phyloP scores from a whole-genome alignment of 2,113 vertebrate species.

The Microcebus lehilahytsara region DNA sequence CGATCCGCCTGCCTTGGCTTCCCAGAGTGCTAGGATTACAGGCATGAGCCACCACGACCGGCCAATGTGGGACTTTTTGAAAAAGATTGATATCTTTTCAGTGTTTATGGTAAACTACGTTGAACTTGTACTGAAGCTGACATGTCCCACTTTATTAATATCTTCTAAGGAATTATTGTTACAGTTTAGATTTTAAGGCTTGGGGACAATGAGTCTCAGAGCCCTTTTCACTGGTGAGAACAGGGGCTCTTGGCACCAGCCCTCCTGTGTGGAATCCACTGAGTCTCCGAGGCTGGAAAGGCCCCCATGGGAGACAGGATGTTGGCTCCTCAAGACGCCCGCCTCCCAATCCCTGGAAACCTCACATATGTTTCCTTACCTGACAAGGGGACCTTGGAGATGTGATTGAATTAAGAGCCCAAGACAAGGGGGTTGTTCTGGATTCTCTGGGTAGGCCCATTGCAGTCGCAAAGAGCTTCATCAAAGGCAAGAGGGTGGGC shows the following conservation, averaged over 20 bases:
- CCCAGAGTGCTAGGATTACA: too few species aligned
- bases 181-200: not conserved
- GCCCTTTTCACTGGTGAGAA: not conserved
- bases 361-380: not conserved
- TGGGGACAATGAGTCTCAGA: not conserved
- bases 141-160: conserved; percentile 31
- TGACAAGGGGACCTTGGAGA: not conserved
- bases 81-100: conserved; percentile 61
- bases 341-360: not conserved
- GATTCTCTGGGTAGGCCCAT: not conserved
- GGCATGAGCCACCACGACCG: too few species aligned
- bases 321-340: not conserved
- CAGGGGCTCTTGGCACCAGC: too few species aligned
- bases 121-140: not conserved
- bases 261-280: not conserved
- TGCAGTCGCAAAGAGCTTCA: not conserved
- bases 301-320: not conserved
- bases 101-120: conserved; percentile 66
- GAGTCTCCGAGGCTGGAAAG: not conserved
- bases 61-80: conserved; percentile 3
- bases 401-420: not conserved
- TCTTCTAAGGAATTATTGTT: conserved; percentile 12
- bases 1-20: too few species aligned
- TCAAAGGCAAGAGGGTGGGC: not conserved
- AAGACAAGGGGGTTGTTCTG: not conserved